phyloP scores from a whole-genome alignment of 2,113 vertebrate species.

The Turdus rufiventris region DNA sequence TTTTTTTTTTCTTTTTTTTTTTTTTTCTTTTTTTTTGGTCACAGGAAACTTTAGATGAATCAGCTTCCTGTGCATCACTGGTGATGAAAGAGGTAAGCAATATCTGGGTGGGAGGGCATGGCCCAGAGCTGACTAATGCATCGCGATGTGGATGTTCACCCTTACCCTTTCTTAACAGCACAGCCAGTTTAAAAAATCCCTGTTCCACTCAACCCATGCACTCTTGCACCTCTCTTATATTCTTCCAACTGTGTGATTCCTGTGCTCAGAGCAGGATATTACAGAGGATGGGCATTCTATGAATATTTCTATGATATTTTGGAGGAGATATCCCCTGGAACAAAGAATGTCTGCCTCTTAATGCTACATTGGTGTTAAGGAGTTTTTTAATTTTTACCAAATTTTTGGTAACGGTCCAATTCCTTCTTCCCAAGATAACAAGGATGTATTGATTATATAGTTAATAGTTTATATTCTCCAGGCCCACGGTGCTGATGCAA shows the following conservation, averaged over 20 bases:
- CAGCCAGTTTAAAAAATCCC: background rate
- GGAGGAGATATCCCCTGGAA: background rate
- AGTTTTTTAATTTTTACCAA: background rate
- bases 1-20: background rate
- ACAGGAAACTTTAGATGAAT: background rate
- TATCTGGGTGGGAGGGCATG: background rate
- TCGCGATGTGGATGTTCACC: background rate
- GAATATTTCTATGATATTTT: background rate
- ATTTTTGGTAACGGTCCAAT: background rate
- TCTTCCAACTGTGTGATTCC: background rate
- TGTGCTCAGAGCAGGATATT: background rate
- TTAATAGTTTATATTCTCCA: background rate
- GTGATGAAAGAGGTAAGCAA: background rate
- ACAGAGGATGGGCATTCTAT: background rate
- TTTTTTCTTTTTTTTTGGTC: background rate
- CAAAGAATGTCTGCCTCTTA: background rate
- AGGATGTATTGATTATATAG: background rate
- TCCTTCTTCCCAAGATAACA: background rate
- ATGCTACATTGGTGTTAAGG: background rate
- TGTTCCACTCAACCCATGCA: accelerated
- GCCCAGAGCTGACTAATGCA: background rate
- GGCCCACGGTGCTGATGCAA: background rate
- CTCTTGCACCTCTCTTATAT: background rate
- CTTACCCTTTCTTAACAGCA: background rate
- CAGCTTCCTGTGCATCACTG: background rate